Percentiles rank a stretch among this genome's conserved stretches.
Conservation (phyloP, 2,888 invertebrate genomes). For the Allacma fusca region DNA sequence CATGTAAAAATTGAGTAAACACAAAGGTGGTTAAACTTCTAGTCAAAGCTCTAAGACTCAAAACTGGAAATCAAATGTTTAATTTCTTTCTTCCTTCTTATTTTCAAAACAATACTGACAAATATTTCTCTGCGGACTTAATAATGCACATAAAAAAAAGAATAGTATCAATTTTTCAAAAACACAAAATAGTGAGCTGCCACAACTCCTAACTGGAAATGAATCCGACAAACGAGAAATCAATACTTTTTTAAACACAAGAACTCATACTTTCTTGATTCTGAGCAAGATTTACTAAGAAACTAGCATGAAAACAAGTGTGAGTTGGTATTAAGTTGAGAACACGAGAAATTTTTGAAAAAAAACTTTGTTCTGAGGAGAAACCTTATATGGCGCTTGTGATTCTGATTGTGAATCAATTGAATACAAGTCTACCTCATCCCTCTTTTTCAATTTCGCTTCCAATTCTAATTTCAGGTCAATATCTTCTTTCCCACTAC, state of each 20-base stretch:
- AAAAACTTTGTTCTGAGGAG: not conserved
- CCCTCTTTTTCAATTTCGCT: constrained; percentile 64
- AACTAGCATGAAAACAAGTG: not conserved
- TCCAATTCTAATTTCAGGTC: constrained; percentile 64
- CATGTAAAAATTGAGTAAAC: not conserved
- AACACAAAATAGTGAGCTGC: no score
- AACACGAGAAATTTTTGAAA: not conserved
- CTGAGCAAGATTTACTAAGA: no score
- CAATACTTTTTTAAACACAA: no score
- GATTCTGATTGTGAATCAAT: constrained; percentile 48
- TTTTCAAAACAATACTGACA: no score
- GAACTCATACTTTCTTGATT: no score
- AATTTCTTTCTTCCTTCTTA: no score
- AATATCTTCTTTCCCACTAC: constrained; percentile 69
- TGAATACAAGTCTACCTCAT: constrained; percentile 46
- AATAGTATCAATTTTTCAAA: no score
- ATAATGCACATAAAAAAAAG: no score
- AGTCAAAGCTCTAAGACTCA: not conserved
- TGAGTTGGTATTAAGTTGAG: constrained; percentile 11
- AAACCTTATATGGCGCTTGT: constrained; percentile 54
- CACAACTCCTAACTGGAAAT: no score
- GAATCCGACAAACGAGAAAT: no score
- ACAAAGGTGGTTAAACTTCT: not conserved
- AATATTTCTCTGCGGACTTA: no score
- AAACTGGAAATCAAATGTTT: not conserved